Percentiles rank a stretch among this genome's conserved stretches.
Evolutionary conservation across 1,140 invertebrate species (phyloP).

Genomic region (Mya arenaria): DNA sequence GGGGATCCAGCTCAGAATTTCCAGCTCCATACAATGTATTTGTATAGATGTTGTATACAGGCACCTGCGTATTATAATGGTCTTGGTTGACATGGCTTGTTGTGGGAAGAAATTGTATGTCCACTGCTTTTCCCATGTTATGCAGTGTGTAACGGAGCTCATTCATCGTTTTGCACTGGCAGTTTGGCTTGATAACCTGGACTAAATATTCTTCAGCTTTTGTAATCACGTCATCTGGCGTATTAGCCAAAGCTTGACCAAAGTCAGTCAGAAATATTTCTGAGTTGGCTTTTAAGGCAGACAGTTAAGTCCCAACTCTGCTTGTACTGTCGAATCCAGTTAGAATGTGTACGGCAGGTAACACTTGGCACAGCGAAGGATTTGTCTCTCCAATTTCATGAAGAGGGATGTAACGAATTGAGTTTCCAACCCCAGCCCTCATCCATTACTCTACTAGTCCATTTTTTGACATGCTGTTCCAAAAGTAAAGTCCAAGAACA

Average conservation of each 20-base stretch:
- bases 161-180: conserved; percentile 1
- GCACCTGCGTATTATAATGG: conserved; percentile 6
- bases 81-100: neutral
- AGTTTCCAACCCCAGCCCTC: neutral
- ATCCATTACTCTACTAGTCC: neutral
- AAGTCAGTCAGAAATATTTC: neutral
- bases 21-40: neutral
- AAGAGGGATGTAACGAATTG: neutral
- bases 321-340: conserved; percentile 13
- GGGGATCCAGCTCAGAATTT: neutral
- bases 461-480: neutral
- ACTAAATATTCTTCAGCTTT: conserved; percentile 25
- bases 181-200: neutral
- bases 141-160: neutral
- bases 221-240: neutral
- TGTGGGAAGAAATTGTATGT: neutral
- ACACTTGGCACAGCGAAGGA: neutral
- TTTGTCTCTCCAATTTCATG: neutral
- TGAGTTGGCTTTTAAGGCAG: conserved; percentile 5
- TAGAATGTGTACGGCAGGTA: conserved; percentile 1
- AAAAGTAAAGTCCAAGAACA: conserved; percentile 17
- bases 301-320: conserved; percentile 1
- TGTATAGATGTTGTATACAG: neutral
- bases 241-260: neutral
- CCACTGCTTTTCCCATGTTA: neutral